A percentile compares a stretch with the other conserved stretches of the same genome.
phyloP scores from a whole-genome alignment of 2,113 vertebrate species.

The Rhinogobius similis region DNA sequence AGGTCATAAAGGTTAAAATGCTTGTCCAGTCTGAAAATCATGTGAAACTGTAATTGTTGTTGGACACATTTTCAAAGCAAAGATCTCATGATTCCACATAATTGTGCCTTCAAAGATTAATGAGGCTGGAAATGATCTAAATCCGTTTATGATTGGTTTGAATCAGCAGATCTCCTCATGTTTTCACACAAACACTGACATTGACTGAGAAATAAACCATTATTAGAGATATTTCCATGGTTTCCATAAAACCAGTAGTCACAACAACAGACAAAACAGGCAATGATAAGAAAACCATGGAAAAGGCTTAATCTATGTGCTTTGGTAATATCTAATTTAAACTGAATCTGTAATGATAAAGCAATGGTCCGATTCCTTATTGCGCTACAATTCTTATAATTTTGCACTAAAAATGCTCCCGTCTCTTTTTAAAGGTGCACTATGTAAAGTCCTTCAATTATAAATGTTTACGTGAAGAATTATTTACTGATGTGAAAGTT shows the following conservation, averaged over 20 bases:
- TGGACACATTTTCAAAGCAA: background rate
- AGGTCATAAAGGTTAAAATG: background rate
- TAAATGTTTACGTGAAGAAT: too few species aligned
- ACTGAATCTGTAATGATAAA: background rate
- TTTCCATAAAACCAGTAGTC: too few species aligned
- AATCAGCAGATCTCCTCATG: background rate
- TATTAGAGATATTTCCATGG: too few species aligned
- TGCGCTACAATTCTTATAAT: too few species aligned
- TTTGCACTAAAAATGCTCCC: too few species aligned
- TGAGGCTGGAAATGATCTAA: background rate
- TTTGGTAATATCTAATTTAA: background rate
- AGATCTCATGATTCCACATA: constrained; percentile 1
- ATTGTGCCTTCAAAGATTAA: background rate
- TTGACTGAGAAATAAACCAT: background rate
- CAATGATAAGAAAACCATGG: too few species aligned
- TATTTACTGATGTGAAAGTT: too few species aligned
- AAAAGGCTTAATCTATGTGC: too few species aligned
- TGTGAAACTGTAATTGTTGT: background rate
- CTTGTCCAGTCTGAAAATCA: background rate
- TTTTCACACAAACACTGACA: background rate
- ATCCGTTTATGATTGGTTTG: background rate
- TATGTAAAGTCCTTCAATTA: too few species aligned
- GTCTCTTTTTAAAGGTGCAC: too few species aligned
- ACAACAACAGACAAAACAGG: too few species aligned
- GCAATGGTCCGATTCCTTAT: too few species aligned